These are phyloP conservation scores for Oreochromis niloticus DNA, from an alignment of 2,113 vertebrate species.

Conservation along the genomic window DNA sequence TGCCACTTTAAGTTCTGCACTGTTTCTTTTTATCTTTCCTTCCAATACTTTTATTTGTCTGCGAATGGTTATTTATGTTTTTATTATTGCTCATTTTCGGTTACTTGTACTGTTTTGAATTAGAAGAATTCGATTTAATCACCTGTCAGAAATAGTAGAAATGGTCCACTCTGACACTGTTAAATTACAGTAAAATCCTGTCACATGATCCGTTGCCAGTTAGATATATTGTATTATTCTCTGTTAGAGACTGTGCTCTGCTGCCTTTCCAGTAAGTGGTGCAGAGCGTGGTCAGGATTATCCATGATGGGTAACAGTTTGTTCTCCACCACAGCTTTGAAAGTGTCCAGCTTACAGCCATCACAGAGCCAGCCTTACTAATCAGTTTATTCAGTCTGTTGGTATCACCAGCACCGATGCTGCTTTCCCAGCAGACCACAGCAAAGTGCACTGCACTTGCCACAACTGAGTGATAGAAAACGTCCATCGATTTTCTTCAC, in stretches of 20 bases:
- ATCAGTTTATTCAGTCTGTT: neutral
- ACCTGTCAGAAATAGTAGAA: neutral
- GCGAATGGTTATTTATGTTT: neutral
- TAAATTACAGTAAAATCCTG: neutral
- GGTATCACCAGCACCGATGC: neutral
- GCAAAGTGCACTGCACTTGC: neutral
- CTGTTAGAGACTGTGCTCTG: neutral
- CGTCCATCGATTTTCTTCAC: neutral
- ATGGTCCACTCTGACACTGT: neutral
- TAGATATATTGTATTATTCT: neutral
- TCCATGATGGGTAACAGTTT: neutral
- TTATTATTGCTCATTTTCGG: neutral
- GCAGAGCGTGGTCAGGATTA: neutral
- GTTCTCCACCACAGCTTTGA: neutral
- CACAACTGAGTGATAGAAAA: neutral
- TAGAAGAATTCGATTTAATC: neutral
- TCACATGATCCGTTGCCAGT: neutral
- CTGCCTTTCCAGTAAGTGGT: neutral
- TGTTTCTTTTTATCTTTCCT: neutral
- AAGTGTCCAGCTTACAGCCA: neutral
- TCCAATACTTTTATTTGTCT: neutral
- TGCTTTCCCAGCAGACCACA: neutral
- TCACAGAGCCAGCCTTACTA: neutral
- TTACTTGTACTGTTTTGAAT: neutral
- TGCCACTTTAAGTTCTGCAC: neutral